Percentiles rank a stretch among this genome's conserved stretches.
Evolutionary conservation across 1,140 invertebrate species (phyloP).

Genomic region (Geopemphigus sp.): DNA sequence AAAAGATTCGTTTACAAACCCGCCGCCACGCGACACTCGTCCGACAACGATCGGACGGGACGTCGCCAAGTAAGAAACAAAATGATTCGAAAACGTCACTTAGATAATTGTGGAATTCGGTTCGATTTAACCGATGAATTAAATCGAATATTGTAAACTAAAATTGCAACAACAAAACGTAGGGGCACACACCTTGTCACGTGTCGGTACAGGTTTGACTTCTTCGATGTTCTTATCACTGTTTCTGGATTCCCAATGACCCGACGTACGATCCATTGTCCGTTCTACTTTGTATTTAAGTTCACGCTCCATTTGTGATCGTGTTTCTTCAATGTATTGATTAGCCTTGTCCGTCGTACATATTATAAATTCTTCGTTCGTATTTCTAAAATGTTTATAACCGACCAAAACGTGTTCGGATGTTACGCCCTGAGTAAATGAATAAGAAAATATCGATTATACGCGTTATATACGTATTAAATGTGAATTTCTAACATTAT

Average conservation of each 20-base stretch:
- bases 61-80: too few species aligned
- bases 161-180: too few species aligned
- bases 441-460: too few species aligned
- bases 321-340: not conserved
- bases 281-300: not conserved
- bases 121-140: too few species aligned
- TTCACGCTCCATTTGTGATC: not conserved
- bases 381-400: slow-evolving; percentile 11
- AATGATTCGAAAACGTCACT: too few species aligned
- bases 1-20: too few species aligned
- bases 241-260: slow-evolving; percentile 11
- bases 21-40: too few species aligned
- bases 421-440: not conserved
- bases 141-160: too few species aligned
- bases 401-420: slow-evolving; percentile 8
- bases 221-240: slow-evolving; percentile 26
- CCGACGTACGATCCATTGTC: not conserved
- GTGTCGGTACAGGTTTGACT: not conserved
- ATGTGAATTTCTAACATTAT: too few species aligned
- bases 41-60: too few species aligned
- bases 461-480: too few species aligned
- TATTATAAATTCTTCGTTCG: slow-evolving; percentile 25
- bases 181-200: slow-evolving; percentile 20
- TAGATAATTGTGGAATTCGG: too few species aligned
- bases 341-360: slow-evolving; percentile 3